Conservation (phyloP, 2,113 vertebrate species). For the Callipepla californica region DNA sequence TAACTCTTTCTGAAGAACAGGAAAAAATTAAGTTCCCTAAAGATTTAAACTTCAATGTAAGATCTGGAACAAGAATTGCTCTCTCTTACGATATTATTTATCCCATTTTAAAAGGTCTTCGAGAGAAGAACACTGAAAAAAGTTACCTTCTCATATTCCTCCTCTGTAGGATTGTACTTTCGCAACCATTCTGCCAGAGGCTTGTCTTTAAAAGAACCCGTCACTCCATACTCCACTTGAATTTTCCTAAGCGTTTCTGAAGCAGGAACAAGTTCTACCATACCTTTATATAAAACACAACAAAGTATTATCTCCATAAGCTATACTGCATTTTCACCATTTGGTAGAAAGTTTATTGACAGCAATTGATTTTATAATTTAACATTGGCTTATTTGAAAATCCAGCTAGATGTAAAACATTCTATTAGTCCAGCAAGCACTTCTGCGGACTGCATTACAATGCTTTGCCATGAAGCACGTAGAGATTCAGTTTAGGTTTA, state of each 20-base stretch:
- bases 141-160: constrained; percentile 97
- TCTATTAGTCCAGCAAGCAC: neutral
- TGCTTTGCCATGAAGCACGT: neutral
- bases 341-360: neutral
- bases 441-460: neutral
- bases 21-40: neutral
- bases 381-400: neutral
- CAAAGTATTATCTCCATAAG: neutral
- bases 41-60: neutral
- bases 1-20: neutral
- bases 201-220: constrained; percentile 98
- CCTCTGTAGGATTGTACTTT: constrained; percentile 97
- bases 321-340: neutral
- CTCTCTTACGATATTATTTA: neutral
- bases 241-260: constrained; percentile 98
- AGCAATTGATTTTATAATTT: neutral
- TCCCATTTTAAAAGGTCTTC: neutral
- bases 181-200: constrained; percentile 96
- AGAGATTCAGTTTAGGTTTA: neutral
- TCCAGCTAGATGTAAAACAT: neutral
- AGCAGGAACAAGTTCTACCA: constrained; percentile 97
- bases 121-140: neutral
- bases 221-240: constrained; percentile 97
- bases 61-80: neutral
- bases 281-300: constrained; percentile 80